Evolutionary conservation across 2,113 vertebrate genomes (phyloP).

Genomic region (Eudorcas thomsonii): DNA sequence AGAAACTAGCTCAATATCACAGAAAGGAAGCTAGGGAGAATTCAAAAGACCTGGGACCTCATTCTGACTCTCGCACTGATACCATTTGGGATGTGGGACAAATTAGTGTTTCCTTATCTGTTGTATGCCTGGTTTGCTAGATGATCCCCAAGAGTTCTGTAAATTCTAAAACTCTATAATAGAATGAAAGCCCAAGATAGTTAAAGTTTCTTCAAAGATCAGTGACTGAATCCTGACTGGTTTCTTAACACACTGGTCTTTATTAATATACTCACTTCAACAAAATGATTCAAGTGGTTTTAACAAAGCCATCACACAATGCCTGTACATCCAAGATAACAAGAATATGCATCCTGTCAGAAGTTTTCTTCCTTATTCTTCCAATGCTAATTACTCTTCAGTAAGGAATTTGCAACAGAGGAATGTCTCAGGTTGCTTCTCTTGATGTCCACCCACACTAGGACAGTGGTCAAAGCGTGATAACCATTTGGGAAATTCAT

Average conservation of each 20-base stretch:
- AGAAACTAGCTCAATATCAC: background rate
- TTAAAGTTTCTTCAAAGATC: background rate
- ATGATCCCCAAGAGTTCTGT: background rate
- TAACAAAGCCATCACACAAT: background rate
- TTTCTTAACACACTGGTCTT: background rate
- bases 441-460: background rate
- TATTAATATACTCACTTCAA: background rate
- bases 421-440: background rate
- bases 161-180: background rate
- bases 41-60: background rate
- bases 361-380: background rate
- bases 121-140: background rate
- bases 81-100: background rate
- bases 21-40: background rate
- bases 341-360: background rate
- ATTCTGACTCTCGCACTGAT: background rate
- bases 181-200: background rate
- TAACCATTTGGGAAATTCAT: background rate
- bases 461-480: background rate
- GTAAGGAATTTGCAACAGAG: background rate
- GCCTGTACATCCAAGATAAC: background rate
- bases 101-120: background rate
- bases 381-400: background rate
- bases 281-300: background rate
- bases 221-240: background rate